Evolutionary conservation across 2,888 invertebrate species (phyloP).

Genomic region (Acanthococcus lagerstroemiae): DNA sequence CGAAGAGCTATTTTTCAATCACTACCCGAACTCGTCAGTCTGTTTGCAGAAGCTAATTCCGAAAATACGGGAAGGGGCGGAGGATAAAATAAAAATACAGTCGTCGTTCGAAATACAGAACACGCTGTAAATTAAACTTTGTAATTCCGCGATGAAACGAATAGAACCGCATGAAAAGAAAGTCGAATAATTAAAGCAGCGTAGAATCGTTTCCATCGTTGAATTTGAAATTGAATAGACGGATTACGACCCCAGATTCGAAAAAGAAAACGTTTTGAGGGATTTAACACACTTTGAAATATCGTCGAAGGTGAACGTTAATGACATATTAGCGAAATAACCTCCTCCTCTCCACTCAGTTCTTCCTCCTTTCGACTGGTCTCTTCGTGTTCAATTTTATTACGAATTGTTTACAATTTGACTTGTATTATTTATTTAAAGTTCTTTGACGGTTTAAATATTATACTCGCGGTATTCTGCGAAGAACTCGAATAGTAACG

Average conservation of each 20-base stretch:
- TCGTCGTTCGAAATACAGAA: slow-evolving; percentile 10
- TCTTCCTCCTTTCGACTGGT: not conserved
- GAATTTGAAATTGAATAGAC: slow-evolving; percentile 28
- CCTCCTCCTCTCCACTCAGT: not conserved
- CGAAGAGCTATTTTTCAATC: too few relatives aligned
- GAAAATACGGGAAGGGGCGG: too few relatives aligned
- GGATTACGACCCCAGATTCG: slow-evolving; percentile 15
- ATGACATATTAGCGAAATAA: slow-evolving; percentile 26
- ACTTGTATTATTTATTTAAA: slow-evolving; percentile 25
- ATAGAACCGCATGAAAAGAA: slow-evolving; percentile 23
- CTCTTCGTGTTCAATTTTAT: slow-evolving; percentile 21
- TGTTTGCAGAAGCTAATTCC: too few relatives aligned
- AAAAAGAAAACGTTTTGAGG: slow-evolving; percentile 24
- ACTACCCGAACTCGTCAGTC: too few relatives aligned
- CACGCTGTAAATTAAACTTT: slow-evolving; percentile 26
- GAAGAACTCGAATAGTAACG: too few relatives aligned
- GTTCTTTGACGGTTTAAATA: slow-evolving; percentile 14
- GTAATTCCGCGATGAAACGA: slow-evolving; percentile 30
- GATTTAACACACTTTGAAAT: slow-evolving; percentile 31
- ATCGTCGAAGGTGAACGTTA: slow-evolving; percentile 27
- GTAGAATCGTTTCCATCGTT: not conserved
- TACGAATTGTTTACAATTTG: slow-evolving; percentile 23
- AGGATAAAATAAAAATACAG: too few relatives aligned
- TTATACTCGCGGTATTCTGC: too few relatives aligned
- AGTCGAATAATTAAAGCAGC: slow-evolving; percentile 24